These are phyloP conservation scores for Myotis lucifugus DNA, from an alignment of 2,113 vertebrate genomes.

Conservation along the genomic window DNA sequence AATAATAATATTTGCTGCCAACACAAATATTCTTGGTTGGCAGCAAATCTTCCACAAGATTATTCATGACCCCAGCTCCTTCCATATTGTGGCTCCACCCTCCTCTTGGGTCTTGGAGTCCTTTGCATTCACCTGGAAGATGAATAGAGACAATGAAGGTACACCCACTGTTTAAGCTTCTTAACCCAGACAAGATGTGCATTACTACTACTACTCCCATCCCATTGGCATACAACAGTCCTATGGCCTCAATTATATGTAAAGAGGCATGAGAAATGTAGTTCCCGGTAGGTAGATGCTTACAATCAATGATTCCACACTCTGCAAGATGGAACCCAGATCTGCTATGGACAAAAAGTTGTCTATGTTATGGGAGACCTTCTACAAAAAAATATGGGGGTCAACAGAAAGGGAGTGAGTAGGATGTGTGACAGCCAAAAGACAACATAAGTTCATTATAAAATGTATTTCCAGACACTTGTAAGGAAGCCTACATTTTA, in stretches of 20 bases:
- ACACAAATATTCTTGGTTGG: background rate
- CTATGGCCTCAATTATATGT: background rate
- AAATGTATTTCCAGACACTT: slow-evolving; percentile 44
- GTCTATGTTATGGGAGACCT: background rate
- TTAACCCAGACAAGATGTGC: background rate
- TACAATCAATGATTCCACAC: background rate
- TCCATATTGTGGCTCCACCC: background rate
- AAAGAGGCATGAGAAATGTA: background rate
- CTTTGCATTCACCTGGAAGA: background rate
- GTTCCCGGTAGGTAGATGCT: background rate
- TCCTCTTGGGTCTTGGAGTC: background rate
- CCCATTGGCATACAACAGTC: background rate
- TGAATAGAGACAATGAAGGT: background rate
- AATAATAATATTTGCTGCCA: background rate
- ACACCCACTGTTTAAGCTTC: background rate
- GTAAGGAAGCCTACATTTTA: background rate
- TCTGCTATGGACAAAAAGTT: background rate
- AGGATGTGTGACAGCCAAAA: slow-evolving; percentile 1
- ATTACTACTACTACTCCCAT: background rate
- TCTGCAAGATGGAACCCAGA: background rate
- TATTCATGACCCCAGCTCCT: background rate
- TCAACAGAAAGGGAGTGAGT: background rate
- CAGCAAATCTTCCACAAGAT: background rate
- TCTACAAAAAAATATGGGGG: background rate
- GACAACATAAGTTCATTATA: background rate